Base-by-base conservation (phyloP, 2,888 invertebrate genomes). In the Clostera curtula region DNA sequence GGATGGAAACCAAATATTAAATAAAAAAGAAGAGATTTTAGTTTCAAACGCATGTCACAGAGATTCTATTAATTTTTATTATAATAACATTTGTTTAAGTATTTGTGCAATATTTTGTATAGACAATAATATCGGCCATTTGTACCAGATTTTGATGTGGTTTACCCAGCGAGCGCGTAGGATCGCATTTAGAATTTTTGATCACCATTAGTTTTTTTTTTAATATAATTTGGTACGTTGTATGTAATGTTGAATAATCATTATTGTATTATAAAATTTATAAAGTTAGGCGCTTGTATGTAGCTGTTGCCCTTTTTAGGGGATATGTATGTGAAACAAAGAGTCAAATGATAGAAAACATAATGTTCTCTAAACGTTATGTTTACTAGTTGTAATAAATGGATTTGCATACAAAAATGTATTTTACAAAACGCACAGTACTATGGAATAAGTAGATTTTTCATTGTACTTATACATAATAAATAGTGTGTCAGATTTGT, bases 391-490 rank as follows among this genome's bases (percentile, higher is more conserved):
- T 60, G 54, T 61, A 61, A 49, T 56, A 58, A 56, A 56, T 56
- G 51, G 52, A 58, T 52, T 49, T 45, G 45, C 43, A 47, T 44
- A 41, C 64, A 40, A 63, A 67, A 66, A 67, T 68, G 67, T 73
- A 72, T 64, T 66, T 71, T 68, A 59, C 64, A 58, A 65, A 67
- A 72, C 77, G 80, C 80, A 79, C 77, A 76, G n/a, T 66, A 56
- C 53, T 59, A 49, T 54, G 42, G 55, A 56, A 50, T 67, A 62
- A 58, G 60, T 72, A 64, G 59, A 55, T 57, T 60, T 60, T 62
- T 56, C 55, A 58, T 56, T 49, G 50, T 60, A 58, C 40, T 50
- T 39, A 46, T 43, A 45, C n/a, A n/a, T n/a, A n/a, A n/a, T n/a
- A n/a, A n/a, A n/a, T n/a, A n/a, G n/a, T 40, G 32, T 23, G 38